Base-by-base conservation (phyloP, 1,140 invertebrate species). In the Drosophila murphyi region DNA sequence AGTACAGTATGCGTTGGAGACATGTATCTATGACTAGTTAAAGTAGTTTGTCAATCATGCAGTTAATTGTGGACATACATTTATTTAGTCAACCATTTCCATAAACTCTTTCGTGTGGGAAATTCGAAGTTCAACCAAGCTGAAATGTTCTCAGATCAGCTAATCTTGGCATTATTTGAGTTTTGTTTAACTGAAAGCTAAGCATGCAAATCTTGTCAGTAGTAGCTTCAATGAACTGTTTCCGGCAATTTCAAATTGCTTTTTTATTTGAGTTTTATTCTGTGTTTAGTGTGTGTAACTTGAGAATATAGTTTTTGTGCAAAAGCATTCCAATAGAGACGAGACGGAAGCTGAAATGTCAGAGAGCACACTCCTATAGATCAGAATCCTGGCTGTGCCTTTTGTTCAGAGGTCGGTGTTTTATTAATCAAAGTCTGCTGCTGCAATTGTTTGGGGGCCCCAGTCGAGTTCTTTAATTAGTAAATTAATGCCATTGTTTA, bases 401-500 rank as follows among this genome's bases (percentile, higher is more conserved):
- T 55, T 71, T 89, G 85, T 89, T 90, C 55, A 47, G 63, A n/a
- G 10, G 10, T 81, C 85, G 85, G 85, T 89, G 85, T 89, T 76
- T 89, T 90, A 89, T 89, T 89, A 89, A 89, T 89, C 86, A 89
- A 76, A 89, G 71, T 62, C 77, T 80, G 77, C 80, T 76, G 68
- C 76, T 73, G 60, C 69, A 80, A 56, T 85, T 77, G 77, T 73
- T 81, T 67, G 62, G 61, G 31, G n/a, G 8, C 47, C 45, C 45
- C 5, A 50, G 59, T 67, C n/a, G 67, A 71, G 83, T 85, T 85
- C 80, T 89, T 92, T 92, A 92, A 92, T 92, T 92, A 91, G 85
- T 92, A 92, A 92, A 92, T 92, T 92, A 92, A 92, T 92, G 65
- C 78, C 88, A 72, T 92, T 92, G 91, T 92, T 92, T 92, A 92